phyloP scores from a whole-genome alignment of 2,888 invertebrate genomes.

The Altica lythri region DNA sequence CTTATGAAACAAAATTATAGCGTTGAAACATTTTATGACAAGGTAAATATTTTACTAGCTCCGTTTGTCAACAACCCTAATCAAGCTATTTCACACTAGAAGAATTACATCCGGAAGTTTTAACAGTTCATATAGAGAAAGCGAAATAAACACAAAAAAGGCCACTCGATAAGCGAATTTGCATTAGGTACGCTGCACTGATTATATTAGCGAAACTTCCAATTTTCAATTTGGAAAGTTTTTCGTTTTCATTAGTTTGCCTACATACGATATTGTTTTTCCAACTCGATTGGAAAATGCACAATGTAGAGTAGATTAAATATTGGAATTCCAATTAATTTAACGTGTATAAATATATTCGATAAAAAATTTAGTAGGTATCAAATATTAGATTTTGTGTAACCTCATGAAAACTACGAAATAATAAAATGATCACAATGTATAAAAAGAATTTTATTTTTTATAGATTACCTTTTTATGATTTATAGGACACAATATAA shows the following conservation, averaged over 20 bases:
- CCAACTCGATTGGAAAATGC: not conserved
- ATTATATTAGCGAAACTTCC: constrained; percentile 15
- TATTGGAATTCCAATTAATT: not conserved
- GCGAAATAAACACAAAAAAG: constrained; percentile 9
- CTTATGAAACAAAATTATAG: no score
- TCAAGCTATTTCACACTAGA: constrained; percentile 33
- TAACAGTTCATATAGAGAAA: constrained; percentile 6
- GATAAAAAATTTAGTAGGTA: no score
- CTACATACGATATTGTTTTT: constrained; percentile 1
- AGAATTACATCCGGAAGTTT: constrained; percentile 23
- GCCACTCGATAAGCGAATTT: constrained; percentile 15
- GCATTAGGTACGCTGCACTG: constrained; percentile 13
- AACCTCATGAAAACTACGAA: no score
- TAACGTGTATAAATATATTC: not conserved
- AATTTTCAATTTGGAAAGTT: constrained; percentile 21
- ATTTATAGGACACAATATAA: no score
- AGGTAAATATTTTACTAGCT: constrained; percentile 30
- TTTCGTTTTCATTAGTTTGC: constrained; percentile 8
- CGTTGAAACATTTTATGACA: no score
- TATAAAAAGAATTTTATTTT: no score
- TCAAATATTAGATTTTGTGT: no score
- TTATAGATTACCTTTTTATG: no score
- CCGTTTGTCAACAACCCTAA: constrained; percentile 30
- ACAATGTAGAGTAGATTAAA: not conserved
- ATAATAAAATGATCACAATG: no score